Evolutionary conservation across 1,140 invertebrate genomes (phyloP).

Genomic region (Physella acuta): DNA sequence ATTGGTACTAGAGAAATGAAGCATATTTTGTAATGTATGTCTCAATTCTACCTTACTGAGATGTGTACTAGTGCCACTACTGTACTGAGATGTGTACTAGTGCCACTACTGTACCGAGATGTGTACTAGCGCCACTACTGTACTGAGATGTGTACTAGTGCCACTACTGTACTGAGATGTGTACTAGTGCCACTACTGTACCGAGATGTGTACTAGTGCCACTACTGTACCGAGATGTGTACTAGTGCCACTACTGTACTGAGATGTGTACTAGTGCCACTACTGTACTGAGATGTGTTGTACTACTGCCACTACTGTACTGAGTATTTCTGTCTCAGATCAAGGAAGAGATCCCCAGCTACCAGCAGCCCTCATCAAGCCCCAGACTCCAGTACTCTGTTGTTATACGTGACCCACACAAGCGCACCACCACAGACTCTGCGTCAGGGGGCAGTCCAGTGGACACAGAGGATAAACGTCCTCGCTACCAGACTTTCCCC

Average conservation of each 20-base stretch:
- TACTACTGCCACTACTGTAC: not conserved
- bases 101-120: too few relatives aligned
- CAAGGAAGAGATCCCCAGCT: too few relatives aligned
- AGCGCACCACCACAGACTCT: not conserved
- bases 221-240: not conserved
- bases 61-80: too few relatives aligned
- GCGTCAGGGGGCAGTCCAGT: not conserved
- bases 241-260: not conserved
- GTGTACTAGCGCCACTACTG: too few relatives aligned
- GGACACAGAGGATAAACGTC: not conserved
- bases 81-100: too few relatives aligned
- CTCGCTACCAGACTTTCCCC: not conserved
- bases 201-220: not conserved
- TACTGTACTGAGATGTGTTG: not conserved
- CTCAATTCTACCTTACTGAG: too few relatives aligned
- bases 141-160: too few relatives aligned
- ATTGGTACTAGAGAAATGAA: too few relatives aligned
- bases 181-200: too few relatives aligned
- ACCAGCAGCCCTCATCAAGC: not conserved
- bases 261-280: not conserved
- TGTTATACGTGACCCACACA: conserved; percentile 10
- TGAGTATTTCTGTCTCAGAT: not conserved
- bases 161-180: too few relatives aligned
- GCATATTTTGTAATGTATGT: too few relatives aligned
- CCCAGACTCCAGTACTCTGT: conserved; percentile 3